Evolutionary conservation across 2,797 vertebrate species (phyloP).

Genomic region (Acipenser oxyrinchus): DNA sequence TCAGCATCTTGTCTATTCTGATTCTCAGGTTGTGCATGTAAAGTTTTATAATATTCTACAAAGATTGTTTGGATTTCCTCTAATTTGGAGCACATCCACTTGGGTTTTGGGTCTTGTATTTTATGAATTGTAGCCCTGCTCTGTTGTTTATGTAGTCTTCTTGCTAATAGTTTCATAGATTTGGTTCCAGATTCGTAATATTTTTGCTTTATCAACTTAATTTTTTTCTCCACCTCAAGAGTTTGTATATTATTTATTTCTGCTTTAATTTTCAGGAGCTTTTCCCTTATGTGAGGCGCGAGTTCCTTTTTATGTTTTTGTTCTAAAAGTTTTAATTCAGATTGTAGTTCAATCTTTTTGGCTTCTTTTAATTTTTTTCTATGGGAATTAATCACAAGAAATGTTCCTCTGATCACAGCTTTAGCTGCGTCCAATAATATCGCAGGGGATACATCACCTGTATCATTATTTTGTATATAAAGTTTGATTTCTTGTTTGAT

Average conservation of each 20-base stretch:
- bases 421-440: conserved; percentile 6
- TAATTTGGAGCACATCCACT: neutral
- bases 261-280: neutral
- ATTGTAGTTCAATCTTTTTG: neutral
- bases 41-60: neutral
- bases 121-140: conserved; percentile 9
- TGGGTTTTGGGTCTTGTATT: conserved; percentile 10
- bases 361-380: neutral
- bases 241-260: conserved; percentile 6
- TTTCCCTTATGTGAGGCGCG: neutral
- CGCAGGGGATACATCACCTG: neutral
- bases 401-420: neutral
- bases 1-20: neutral
- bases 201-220: conserved; percentile 7
- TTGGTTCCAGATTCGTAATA: conserved; percentile 5
- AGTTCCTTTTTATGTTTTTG: neutral
- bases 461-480: conserved; percentile 8
- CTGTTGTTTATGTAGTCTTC: conserved; percentile 14
- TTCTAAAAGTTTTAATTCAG: conserved; percentile 11
- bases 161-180: conserved; percentile 4
- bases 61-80: conserved; percentile 7
- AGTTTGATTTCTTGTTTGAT: neutral
- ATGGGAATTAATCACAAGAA: neutral
- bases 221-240: conserved; percentile 12
- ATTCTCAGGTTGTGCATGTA: neutral